phyloP scores from a whole-genome alignment of 2,113 vertebrate genomes.

The Diadophis punctatus region DNA sequence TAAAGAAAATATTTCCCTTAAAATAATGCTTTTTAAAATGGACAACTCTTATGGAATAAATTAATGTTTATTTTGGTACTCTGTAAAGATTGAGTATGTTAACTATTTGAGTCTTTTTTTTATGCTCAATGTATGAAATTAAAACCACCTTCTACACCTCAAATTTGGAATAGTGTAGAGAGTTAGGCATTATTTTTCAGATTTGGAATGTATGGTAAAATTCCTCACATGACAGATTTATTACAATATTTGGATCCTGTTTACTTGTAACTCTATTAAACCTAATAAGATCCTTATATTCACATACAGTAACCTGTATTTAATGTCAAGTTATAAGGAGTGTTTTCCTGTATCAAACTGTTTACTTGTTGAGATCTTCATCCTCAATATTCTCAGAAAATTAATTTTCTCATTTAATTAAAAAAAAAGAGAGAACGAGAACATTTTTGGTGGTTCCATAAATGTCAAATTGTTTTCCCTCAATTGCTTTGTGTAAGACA shows the following conservation, averaged over 20 bases:
- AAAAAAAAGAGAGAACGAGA: not conserved
- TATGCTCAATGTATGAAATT: not conserved
- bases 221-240: not conserved
- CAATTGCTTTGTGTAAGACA: not conserved
- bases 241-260: not conserved
- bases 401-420: not conserved
- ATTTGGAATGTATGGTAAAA: not conserved
- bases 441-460: not conserved
- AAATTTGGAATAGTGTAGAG: not conserved
- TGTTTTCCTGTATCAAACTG: not conserved
- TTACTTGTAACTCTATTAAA: not conserved
- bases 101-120: not conserved
- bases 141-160: not conserved
- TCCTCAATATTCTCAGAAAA: not conserved
- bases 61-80: not conserved
- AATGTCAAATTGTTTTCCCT: not conserved
- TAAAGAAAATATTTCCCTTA: not conserved
- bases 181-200: not conserved
- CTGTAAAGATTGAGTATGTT: not conserved
- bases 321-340: not conserved
- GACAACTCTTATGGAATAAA: not conserved
- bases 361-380: not conserved
- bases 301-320: not conserved
- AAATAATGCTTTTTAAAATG: not conserved
- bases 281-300: not conserved